Evolutionary conservation across 1,140 invertebrate species (phyloP).

Genomic region (Trichonephila inaurata): DNA sequence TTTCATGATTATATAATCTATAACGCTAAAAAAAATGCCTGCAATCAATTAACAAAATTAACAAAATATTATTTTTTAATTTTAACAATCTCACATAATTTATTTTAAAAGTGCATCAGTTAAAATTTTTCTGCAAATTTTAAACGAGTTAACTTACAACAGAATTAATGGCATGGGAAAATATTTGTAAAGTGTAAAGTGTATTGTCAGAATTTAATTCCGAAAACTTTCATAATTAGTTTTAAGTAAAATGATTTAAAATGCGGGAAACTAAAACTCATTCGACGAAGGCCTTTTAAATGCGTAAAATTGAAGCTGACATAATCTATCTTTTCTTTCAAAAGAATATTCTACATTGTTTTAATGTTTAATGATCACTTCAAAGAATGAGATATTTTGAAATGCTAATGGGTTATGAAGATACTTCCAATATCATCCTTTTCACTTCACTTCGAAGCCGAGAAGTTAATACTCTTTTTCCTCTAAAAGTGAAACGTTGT

Average conservation of each 20-base stretch:
- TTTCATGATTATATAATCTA: too few relatives aligned
- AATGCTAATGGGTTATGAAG: neutral
- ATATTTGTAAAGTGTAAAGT: neutral
- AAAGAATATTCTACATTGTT: neutral
- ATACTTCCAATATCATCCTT: neutral
- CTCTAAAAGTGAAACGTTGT: neutral
- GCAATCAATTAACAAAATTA: too few relatives aligned
- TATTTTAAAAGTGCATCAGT: too few relatives aligned
- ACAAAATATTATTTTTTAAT: too few relatives aligned
- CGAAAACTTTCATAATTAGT: neutral
- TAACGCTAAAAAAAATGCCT: too few relatives aligned
- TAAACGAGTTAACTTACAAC: too few relatives aligned
- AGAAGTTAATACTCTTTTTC: too few relatives aligned
- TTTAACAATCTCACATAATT: too few relatives aligned
- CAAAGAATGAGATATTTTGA: neutral
- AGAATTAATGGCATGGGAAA: too few relatives aligned
- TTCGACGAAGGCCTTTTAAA: neutral
- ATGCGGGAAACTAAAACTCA: neutral
- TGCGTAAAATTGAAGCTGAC: neutral
- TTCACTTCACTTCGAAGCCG: neutral
- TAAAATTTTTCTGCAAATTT: too few relatives aligned
- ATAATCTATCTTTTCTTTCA: neutral
- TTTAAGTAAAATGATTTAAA: neutral
- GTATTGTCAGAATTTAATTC: neutral
- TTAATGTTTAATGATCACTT: constrained; percentile 12